Base-by-base conservation (phyloP, 2,797 vertebrate genomes). In the Morus bassanus region DNA sequence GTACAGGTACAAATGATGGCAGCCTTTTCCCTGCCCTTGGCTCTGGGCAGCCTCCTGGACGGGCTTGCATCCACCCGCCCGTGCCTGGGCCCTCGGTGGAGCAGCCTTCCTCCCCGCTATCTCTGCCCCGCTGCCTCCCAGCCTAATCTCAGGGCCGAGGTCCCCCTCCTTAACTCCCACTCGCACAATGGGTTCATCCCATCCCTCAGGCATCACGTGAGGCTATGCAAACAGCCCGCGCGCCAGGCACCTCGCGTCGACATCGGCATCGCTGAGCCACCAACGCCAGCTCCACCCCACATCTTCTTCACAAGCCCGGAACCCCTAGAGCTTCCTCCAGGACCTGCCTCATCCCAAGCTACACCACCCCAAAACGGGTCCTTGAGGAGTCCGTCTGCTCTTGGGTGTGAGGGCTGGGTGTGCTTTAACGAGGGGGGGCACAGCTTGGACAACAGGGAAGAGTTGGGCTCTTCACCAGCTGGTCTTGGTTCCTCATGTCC, bases 221-320 rank as follows among this genome's bases (percentile, higher is more conserved):
- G 81, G 70, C 74, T 96, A 63, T 95, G 93, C 95, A 97, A 96
- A 97, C 94, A 97, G 68, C 18, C n/a, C 0, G 6, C 3, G 1
- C 35, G 1, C 59, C 61, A 75, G 33, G 87, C 85, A 88, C 30
- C 72, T 91, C 21, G 0, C n/a, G 37, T 39, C 37, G 37, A 10
- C 37, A 39, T 39, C 30, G 1, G 30, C 84, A 69, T 54, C 8
- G 1, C 70, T 59, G 24, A 73, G 9, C 28, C 41, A 8, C 43
- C 78, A 67, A 53, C 4, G 7, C 33, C 67, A 69, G 45, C 53
- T 93, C 84, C 37, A 61, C n/a, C 31, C 31, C 37, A 10, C 1
- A 2, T 46, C 60, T 18, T 72, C 65, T 45, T 72, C 61, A 51
- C 14, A 9, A 53, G 24, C 45, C 48, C 54, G 45, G 54, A 87